Conservation (phyloP, 2,888 invertebrate species). For the Helicoverpa assulta region DNA sequence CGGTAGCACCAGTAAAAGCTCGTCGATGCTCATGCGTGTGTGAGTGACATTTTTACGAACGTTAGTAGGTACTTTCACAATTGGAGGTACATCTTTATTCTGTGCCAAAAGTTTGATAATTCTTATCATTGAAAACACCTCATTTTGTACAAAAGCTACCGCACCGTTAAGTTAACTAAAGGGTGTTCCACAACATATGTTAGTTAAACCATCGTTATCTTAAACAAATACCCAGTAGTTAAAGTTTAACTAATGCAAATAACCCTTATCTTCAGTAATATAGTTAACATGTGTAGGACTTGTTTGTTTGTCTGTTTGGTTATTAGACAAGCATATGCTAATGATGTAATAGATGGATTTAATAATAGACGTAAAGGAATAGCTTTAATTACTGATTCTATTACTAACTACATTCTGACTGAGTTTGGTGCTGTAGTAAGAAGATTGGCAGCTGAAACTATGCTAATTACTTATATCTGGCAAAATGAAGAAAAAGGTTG, state of each 20-base stretch:
- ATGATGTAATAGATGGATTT: constrained; percentile 2
- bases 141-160: constrained; percentile 14
- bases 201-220: constrained; percentile 38
- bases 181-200: constrained; percentile 52
- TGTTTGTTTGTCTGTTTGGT: constrained; percentile 42
- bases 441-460: too few species aligned
- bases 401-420: not conserved
- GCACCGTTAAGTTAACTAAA: constrained; percentile 32
- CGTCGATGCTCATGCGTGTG: too few species aligned
- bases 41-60: too few species aligned
- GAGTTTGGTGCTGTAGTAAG: too few species aligned
- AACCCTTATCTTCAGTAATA: constrained; percentile 53
- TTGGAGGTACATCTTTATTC: too few species aligned
- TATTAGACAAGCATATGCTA: constrained; percentile 32
- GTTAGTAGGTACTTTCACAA: too few species aligned
- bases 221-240: constrained; percentile 53
- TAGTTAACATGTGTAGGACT: constrained; percentile 51
- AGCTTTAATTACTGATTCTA: not conserved
- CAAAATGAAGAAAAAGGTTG: too few species aligned
- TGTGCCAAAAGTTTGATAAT: not conserved
- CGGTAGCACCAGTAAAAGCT: too few species aligned
- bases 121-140: constrained; percentile 26
- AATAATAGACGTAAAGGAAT: not conserved
- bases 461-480: too few species aligned
- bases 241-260: constrained; percentile 55